phyloP scores from a whole-genome alignment of 2,113 vertebrate species.

The Cyphomyrus plagiostoma region DNA sequence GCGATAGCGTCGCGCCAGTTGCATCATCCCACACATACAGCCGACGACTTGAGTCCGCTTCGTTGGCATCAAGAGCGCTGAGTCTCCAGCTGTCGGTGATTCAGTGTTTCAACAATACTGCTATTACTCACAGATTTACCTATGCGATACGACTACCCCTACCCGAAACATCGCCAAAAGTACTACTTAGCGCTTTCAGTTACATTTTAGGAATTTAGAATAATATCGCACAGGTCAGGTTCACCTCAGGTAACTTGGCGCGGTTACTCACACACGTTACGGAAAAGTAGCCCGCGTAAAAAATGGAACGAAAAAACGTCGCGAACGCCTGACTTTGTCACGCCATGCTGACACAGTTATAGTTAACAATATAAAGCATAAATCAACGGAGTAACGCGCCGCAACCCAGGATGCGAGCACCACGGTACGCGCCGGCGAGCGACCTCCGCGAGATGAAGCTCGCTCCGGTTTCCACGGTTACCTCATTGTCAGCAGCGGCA shows the following conservation, averaged over 20 bases:
- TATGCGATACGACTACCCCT: background rate
- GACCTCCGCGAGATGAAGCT: background rate
- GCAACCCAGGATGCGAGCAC: background rate
- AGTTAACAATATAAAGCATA: background rate
- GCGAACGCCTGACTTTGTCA: background rate
- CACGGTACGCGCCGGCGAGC: background rate
- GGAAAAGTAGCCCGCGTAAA: background rate
- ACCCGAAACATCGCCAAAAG: background rate
- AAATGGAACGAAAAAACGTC: background rate
- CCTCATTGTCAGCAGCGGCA: background rate
- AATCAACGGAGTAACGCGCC: background rate
- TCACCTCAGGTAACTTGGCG: background rate
- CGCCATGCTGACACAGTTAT: background rate
- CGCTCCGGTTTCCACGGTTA: background rate
- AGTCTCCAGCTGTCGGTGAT: background rate
- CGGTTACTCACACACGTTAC: background rate
- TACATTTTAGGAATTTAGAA: background rate
- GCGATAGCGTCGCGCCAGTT: background rate
- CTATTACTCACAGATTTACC: background rate
- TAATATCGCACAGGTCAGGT: background rate
- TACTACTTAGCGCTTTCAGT: background rate
- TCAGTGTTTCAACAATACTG: background rate
- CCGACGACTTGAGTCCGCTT: background rate
- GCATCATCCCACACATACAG: background rate
- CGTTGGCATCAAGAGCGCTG: background rate